These are phyloP conservation scores for Neofelis nebulosa DNA, from an alignment of 2,113 vertebrate species.

Conservation along the genomic window DNA sequence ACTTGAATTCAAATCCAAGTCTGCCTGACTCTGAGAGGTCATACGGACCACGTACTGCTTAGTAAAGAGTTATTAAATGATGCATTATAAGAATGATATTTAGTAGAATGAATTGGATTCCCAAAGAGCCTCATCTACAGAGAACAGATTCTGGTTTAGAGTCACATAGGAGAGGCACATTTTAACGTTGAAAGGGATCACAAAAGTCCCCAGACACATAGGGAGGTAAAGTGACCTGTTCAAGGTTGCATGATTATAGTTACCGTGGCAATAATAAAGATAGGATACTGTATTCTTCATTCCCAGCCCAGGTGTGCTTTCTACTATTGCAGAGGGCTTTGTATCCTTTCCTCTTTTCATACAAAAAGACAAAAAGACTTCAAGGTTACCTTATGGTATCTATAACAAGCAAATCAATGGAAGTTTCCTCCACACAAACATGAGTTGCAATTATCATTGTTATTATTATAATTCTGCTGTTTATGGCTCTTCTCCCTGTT, in stretches of 20 bases:
- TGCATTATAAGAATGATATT: background rate
- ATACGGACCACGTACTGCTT: background rate
- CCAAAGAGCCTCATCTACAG: background rate
- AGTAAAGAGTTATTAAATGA: background rate
- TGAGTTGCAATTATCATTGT: background rate
- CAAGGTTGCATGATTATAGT: background rate
- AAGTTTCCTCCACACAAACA: background rate
- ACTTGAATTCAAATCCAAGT: background rate
- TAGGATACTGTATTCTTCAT: background rate
- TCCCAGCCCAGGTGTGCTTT: background rate
- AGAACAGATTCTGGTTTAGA: background rate
- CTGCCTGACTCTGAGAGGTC: background rate
- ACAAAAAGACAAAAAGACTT: background rate
- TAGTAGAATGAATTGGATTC: background rate
- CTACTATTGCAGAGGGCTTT: background rate
- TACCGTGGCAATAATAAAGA: background rate
- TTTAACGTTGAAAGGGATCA: background rate
- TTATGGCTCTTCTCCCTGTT: background rate
- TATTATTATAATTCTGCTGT: background rate
- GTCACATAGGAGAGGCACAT: background rate
- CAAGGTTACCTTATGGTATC: slow-evolving; percentile 10
- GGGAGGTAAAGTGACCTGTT: background rate
- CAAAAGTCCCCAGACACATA: background rate
- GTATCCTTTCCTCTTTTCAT: background rate
- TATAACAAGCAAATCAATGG: background rate